Evolutionary conservation across 2,888 invertebrate species (phyloP), one percentile per base, ranked within the genome.

Genomic region (Ophion ventricosus): DNA sequence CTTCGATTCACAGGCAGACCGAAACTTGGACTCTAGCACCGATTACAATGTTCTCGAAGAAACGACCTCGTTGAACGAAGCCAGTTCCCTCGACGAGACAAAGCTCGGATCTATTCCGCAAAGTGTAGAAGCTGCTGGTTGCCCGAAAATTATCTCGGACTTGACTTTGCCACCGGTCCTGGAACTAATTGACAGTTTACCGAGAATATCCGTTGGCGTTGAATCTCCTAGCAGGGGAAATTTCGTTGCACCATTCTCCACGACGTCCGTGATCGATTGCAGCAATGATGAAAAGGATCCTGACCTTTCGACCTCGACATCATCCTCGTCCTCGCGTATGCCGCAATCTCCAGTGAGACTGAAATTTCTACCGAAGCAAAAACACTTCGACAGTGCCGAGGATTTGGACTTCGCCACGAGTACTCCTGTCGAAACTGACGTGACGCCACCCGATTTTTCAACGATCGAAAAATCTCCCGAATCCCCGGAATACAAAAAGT

Each of bases 1-100:
- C 10, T 78, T 61, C 54, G 49, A 49, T 66, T 74, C 56, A 25
- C 73, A 69, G 43, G 23, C 64, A 1, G 69, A 78, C 11, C 56
- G 17, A 5, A 77, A 73, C 29, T 78, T 84, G 1, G 49, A 81
- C 64, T 84, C 84, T 1, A 78, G 84, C 61, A 84, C 77, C 1
- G 84, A 84, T 75, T 54, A 84, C 70, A 81, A 61, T 10, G 26
- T 69, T 26, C 61, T 81, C 56, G 89, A 88, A 26, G 92, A 92
- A 67, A 86, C 88, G 29, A 23, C 85, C n/a, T 87, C 90, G 54
- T 17, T 88, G 35, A 82, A 85, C 63, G 89, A 89, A 72, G 72
- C 61, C 2, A 64, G n/a, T 29, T 29, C 35, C 11, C 11, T 49
- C 49, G 80, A 83, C 14, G 72, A 76, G 23, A 63, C 56, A 35